These are phyloP conservation scores for Mobula hypostoma DNA, from an alignment of 2,113 vertebrate species.

Conservation along the genomic window DNA sequence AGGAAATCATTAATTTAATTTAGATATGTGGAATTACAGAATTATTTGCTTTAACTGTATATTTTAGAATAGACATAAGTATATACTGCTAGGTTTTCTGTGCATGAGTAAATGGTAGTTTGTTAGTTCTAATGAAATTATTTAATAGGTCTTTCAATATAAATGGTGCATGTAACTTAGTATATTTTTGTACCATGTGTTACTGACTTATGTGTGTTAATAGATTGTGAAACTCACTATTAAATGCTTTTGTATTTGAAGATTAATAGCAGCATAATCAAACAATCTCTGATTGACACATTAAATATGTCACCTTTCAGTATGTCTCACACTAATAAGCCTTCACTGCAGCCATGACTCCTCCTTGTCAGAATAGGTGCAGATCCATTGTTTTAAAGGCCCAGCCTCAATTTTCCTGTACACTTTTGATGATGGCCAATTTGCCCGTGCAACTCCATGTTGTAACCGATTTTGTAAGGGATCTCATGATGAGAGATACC, in stretches of 20 bases:
- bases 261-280: not conserved
- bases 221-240: not conserved
- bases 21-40: not conserved
- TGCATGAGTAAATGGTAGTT: not conserved
- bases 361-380: not conserved
- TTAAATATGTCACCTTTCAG: not conserved
- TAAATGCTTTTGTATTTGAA: not conserved
- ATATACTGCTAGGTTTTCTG: not conserved
- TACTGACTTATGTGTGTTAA: not conserved
- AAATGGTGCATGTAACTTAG: not conserved
- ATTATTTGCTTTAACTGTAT: constrained; percentile 13
- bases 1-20: not conserved
- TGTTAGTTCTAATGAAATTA: not conserved
- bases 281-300: not conserved
- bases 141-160: not conserved
- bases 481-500: not conserved
- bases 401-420: not conserved
- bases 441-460: not conserved
- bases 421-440: not conserved
- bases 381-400: not conserved
- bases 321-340: not conserved
- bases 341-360: not conserved
- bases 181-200: not conserved
- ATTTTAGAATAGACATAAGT: not conserved
- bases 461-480: not conserved